Conservation (phyloP, 2,888 invertebrate species). For the Drosophila subquinaria region DNA sequence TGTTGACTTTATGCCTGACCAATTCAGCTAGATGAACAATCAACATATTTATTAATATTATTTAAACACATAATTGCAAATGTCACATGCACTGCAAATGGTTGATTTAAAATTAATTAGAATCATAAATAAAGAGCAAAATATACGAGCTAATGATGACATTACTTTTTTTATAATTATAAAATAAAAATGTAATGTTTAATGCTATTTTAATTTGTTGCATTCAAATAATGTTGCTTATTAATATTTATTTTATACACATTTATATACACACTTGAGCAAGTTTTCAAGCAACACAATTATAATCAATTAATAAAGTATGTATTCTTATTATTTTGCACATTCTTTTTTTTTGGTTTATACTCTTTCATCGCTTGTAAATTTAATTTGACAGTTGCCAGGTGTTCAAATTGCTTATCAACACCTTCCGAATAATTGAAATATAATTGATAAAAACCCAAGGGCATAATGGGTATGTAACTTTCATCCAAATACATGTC, state of each 20-base stretch:
- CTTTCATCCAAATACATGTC: background rate
- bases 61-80: no score
- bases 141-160: no score
- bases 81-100: background rate
- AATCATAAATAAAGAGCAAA: no score
- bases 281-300: no score
- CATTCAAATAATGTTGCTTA: background rate
- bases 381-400: background rate
- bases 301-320: background rate
- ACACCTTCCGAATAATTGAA: background rate
- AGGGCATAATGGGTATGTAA: conserved; percentile 1
- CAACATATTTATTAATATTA: no score
- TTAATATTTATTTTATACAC: no score
- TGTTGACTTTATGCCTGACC: no score
- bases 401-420: background rate
- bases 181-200: no score
- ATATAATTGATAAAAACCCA: background rate
- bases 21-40: no score
- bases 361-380: background rate
- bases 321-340: background rate
- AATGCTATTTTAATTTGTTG: no score
- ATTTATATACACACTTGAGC: background rate
- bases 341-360: background rate
- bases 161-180: no score
- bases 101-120: background rate